phyloP scores from a whole-genome alignment of 2,113 vertebrate species.

The Pyrgilauda ruficollis region DNA sequence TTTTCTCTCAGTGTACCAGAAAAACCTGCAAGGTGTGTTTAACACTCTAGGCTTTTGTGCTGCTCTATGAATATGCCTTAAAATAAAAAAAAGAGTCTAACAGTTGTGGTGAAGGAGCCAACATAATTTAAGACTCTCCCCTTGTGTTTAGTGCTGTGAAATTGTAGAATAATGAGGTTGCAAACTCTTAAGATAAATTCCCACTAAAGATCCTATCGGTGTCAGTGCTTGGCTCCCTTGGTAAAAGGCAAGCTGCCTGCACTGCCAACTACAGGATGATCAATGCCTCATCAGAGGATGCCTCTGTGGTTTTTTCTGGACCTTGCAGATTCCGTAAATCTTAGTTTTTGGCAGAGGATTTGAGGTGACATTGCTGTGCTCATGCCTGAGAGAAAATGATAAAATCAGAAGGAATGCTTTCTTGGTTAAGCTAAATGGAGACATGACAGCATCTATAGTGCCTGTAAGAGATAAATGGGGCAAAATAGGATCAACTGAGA shows the following conservation, averaged over 20 bases:
- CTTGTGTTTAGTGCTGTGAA: neutral
- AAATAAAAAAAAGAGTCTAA: neutral
- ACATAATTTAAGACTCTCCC: neutral
- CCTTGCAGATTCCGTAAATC: neutral
- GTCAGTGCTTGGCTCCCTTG: neutral
- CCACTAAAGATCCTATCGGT: neutral
- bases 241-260: neutral
- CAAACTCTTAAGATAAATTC: neutral
- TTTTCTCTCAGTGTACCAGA: neutral
- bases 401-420: neutral
- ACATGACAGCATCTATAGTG: neutral
- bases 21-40: neutral
- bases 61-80: neutral
- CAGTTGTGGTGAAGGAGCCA: neutral
- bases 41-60: neutral
- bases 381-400: neutral
- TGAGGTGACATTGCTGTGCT: neutral
- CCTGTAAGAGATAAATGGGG: neutral
- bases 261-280: fast-evolving
- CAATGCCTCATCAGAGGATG: neutral
- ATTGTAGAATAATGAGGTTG: neutral
- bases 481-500: neutral
- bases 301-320: neutral
- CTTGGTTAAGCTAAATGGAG: neutral
- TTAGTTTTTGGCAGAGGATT: neutral